Conservation (phyloP, 2,113 vertebrate species). For the Dendrocopos noguchii region DNA sequence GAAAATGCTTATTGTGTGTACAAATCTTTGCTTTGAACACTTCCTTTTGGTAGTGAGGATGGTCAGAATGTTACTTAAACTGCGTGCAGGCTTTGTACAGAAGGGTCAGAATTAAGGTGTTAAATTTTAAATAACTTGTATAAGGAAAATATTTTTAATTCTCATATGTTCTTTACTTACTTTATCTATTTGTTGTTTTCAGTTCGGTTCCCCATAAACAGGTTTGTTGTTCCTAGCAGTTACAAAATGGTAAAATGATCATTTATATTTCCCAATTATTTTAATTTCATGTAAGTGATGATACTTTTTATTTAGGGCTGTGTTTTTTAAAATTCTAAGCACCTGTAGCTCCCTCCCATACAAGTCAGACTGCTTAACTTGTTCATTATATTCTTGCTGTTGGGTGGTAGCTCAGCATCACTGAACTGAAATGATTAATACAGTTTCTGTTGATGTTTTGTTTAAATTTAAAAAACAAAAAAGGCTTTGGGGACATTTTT, state of each 20-base stretch:
- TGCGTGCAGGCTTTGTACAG: constrained; percentile 76
- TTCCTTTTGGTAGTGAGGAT: constrained; percentile 68
- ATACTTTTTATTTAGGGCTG: constrained; percentile 28
- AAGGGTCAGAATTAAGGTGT: constrained; percentile 79
- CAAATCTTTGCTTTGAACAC: constrained; percentile 72
- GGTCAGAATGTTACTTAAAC: constrained; percentile 78
- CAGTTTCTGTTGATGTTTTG: neutral
- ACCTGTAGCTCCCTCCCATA: neutral
- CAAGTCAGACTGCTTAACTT: constrained; percentile 1
- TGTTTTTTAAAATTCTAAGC: constrained; percentile 23
- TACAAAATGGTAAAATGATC: constrained; percentile 41
- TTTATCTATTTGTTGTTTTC: constrained; percentile 74
- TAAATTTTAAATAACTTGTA: constrained; percentile 81
- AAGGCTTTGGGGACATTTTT: constrained; percentile 8
- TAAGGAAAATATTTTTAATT: constrained; percentile 80
- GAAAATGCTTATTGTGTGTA: constrained; percentile 79
- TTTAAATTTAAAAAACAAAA: too few relatives aligned
- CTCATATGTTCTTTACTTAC: constrained; percentile 77
- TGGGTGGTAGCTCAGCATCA: constrained; percentile 15
- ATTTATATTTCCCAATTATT: constrained; percentile 49
- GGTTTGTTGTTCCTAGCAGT: constrained; percentile 45
- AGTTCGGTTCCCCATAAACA: constrained; percentile 33
- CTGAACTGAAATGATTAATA: constrained; percentile 31
- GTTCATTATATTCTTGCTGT: neutral
- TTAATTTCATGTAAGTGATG: constrained; percentile 8